These are phyloP conservation scores for Montipora cactus DNA, from an alignment of 64 coral and sea anemone genomes.

Conservation along the genomic window DNA sequence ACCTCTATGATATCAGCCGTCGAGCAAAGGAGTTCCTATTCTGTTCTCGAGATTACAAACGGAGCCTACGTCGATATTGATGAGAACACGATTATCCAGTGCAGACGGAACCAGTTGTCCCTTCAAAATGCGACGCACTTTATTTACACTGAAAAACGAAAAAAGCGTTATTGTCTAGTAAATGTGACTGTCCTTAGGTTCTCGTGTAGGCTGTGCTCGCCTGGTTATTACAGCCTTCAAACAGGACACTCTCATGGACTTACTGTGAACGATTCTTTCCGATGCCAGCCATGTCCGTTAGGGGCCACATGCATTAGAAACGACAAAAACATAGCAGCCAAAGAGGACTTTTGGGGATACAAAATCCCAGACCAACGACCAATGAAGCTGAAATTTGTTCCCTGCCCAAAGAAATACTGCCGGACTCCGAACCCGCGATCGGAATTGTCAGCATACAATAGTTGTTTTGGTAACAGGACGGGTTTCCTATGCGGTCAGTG, in stretches of 20 bases:
- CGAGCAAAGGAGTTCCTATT: not conserved
- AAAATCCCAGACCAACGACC: not conserved
- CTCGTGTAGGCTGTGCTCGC: constrained; percentile 45
- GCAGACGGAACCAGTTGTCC: constrained; percentile 49
- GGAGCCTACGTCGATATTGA: constrained; percentile 53
- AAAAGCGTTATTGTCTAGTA: not conserved
- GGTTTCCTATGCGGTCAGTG: constrained; percentile 72
- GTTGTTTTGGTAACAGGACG: constrained; percentile 64
- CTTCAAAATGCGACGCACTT: constrained; percentile 32
- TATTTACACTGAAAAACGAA: constrained; percentile 3
- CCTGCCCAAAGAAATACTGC: constrained; percentile 72
- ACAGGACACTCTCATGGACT: constrained; percentile 42
- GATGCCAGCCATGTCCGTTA: constrained; percentile 63
- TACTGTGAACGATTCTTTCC: not conserved
- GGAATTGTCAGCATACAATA: constrained; percentile 35
- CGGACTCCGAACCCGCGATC: not conserved
- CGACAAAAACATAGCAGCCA: constrained; percentile 33
- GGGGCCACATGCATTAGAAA: constrained; percentile 58
- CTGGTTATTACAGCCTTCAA: constrained; percentile 73
- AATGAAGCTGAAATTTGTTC: constrained; percentile 21
- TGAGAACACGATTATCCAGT: constrained; percentile 20
- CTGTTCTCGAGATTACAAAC: constrained; percentile 26
- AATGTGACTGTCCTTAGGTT: constrained; percentile 47
- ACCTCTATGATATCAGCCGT: constrained; percentile 35
- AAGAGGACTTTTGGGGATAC: constrained; percentile 76